Base-by-base conservation (phyloP, 2,113 vertebrate genomes). In the Pygathrix nemaeus region DNA sequence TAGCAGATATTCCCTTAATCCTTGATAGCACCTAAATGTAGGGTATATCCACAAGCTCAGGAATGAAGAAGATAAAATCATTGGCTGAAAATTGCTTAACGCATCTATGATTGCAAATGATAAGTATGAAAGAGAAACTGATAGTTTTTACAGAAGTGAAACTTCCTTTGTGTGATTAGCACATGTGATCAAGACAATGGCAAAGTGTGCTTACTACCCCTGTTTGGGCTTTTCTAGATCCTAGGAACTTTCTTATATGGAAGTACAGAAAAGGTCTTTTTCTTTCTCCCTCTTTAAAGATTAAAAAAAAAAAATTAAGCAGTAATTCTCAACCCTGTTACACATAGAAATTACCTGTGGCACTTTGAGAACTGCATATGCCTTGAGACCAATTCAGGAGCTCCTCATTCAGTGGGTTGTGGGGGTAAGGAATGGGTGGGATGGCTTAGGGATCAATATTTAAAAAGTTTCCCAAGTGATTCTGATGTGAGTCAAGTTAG, bases 161-260 rank as follows among this genome's bases (percentile, higher is more conserved):
- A 95, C 66, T 95, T 91, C 16, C 21, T 80, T 96, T 88, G 45
- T 85, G 96, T 97, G 90, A 81, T 97, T 89, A 93, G 78, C 20
- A 73, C 64, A 78, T 92, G 80, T 97, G 96, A 97, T 92, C 95
- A 80, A 97, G 97, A 96, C 90, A 89, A 94, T 40, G 68, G 18
- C 50, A 72, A 48, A 57, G 45, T n/a, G 5, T 43, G 13, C 88
- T 78, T 2, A 50, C 6, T 3, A 92, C 45, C 8, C 55, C 55
- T 66, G 20, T 84, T 72, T 90, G 84, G 89, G 27, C 25, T 96
- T 96, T 96, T 94, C 89, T 94, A 83, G 45, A 93, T 90, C 43
- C 50, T 82, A 83, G 40, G 43, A 23, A 57, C 73, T 95, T 96
- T 88, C 45, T 90, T 95, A 66, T 57, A 61, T 27, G 90, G 61